Evolutionary conservation across 2,797 vertebrate species (phyloP), one percentile per base, ranked within the genome.

Genomic region (Hemibagrus guttatus): DNA sequence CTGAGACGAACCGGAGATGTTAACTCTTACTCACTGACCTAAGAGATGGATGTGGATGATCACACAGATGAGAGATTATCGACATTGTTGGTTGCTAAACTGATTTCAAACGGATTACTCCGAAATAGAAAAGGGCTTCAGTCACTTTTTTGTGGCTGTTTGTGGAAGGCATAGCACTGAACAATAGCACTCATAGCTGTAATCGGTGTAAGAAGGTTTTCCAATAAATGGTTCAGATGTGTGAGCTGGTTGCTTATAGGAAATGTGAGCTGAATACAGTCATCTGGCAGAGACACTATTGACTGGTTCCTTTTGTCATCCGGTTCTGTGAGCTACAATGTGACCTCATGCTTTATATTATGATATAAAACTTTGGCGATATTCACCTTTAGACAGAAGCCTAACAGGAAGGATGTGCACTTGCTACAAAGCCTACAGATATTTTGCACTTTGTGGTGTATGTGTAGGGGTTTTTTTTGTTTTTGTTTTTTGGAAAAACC

Each of bases 131-230:
- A 61, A 66, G 75, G 2, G 63, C 75, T 94, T 84, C 93, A 49
- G 46, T 49, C 7, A 49, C 46, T 49, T 14, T 93, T 93, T 92
- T 91, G 75, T 91, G 88, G 91, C 0, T 76, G 46, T 54, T 72
- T 71, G 35, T 11, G 35, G 16, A 71, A 13, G 11, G 5, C 13
- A 31, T 31, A 6, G 66, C 66, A 35, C 39, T 19, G 35, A 12
- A 42, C 21, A 71, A 23, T 71, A 9, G 31, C 14, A 66, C 14
- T 66, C 16, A 6, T 19, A 39, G 35, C 69, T 26, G 69, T 4
- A 72, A 23, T 8, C 19, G 12, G 69, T 72, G 39, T 21, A 72
- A 72, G 2, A 14, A 1, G 19, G 13, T 66, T 39, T 69, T 69
- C 7, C 6, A 2, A 8, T 9, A 31, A 68, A 69, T 3, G 66